Evolutionary conservation across 2,888 invertebrate species (phyloP).

Genomic region (Zygothrica quintamaculata): DNA sequence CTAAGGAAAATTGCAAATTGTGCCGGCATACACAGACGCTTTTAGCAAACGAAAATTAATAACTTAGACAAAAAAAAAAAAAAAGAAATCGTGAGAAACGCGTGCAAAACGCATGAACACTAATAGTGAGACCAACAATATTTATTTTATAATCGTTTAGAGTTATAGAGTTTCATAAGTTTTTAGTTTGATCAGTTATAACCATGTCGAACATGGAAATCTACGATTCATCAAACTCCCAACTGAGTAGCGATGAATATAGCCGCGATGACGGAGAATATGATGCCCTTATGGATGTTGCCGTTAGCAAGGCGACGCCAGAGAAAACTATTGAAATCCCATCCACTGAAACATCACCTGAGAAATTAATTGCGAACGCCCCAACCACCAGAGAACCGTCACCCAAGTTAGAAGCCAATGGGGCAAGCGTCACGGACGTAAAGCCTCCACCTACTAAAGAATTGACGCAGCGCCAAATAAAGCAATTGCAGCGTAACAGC

Average conservation of each 20-base stretch:
- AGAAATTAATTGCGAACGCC: slow-evolving; percentile 10
- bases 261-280: slow-evolving; percentile 60
- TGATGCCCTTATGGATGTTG: slow-evolving; percentile 64
- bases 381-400: too few species aligned
- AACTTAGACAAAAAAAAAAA: slow-evolving; percentile 1
- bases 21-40: slow-evolving; percentile 67
- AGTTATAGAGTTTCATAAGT: slow-evolving; percentile 5
- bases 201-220: slow-evolving; percentile 64
- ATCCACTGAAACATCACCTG: slow-evolving; percentile 28
- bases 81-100: slow-evolving; percentile 49
- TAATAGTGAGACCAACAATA: slow-evolving; percentile 6
- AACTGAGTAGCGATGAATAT: slow-evolving; percentile 69
- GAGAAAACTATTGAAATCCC: slow-evolving; percentile 18
- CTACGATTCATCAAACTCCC: slow-evolving; percentile 75
- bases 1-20: slow-evolving; percentile 21
- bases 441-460: slow-evolving; percentile 22
- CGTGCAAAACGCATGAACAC: slow-evolving; percentile 50
- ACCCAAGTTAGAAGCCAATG: slow-evolving; percentile 12
- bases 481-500: slow-evolving; percentile 31
- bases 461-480: slow-evolving; percentile 34
- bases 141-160: slow-evolving; percentile 21
- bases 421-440: slow-evolving; percentile 2
- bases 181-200: slow-evolving; percentile 17
- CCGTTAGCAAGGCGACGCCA: slow-evolving; percentile 54
- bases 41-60: slow-evolving; percentile 42